phyloP scores from a whole-genome alignment of 2,888 invertebrate species.

The Drosophila kanekoi region DNA sequence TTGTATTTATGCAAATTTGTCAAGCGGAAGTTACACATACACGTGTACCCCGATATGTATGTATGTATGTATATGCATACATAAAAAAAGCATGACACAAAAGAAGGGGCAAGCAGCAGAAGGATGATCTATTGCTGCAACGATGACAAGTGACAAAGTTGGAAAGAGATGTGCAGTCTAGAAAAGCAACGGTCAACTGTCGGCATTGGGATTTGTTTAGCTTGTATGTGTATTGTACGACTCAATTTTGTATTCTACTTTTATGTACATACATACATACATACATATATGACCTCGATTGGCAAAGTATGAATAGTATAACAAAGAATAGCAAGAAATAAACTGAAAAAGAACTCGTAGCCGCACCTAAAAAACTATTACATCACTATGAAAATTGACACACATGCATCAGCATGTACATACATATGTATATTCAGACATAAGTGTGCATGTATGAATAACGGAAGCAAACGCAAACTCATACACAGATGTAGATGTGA shows the following conservation, averaged over 20 bases:
- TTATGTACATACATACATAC: neutral
- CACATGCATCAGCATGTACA: constrained; percentile 32
- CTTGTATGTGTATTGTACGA: neutral
- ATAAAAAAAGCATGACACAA: constrained; percentile 2
- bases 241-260: neutral
- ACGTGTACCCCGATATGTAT: constrained; percentile 1
- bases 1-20: constrained; percentile 32
- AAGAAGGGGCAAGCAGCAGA: neutral
- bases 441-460: constrained; percentile 27
- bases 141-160: constrained; percentile 21
- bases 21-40: constrained; percentile 41
- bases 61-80: neutral
- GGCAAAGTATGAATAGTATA: constrained; percentile 13
- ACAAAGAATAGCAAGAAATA: constrained; percentile 18
- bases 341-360: constrained; percentile 16
- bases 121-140: constrained; percentile 15
- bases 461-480: constrained; percentile 36
- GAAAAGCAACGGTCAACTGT: neutral
- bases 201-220: constrained; percentile 9
- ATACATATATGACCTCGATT: constrained; percentile 2
- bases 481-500: neutral
- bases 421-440: constrained; percentile 7
- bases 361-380: constrained; percentile 72
- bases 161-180: constrained; percentile 5
- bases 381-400: constrained; percentile 69